phyloP scores from a whole-genome alignment of 2,888 invertebrate genomes.

The Ommatoiulus sabulosus region DNA sequence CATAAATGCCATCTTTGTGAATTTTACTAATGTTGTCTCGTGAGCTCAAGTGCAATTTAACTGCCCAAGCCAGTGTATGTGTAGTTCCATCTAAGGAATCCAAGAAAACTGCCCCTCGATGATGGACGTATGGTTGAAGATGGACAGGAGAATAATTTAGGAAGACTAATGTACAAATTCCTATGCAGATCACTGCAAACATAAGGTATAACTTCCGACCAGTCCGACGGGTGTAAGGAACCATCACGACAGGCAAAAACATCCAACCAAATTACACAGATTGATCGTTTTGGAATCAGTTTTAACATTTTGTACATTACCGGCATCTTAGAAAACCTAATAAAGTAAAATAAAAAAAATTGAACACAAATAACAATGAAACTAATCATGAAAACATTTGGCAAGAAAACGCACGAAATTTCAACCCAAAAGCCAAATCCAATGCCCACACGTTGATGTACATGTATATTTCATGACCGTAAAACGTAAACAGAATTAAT shows the following conservation, averaged over 20 bases:
- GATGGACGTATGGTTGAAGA: conserved; percentile 19
- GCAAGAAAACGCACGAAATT: too few relatives aligned
- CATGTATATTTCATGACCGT: background rate
- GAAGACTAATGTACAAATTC: background rate
- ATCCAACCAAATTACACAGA: background rate
- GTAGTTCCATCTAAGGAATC: conserved; percentile 1
- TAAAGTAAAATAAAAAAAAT: background rate
- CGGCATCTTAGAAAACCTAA: background rate
- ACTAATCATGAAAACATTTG: too few relatives aligned
- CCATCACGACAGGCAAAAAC: background rate
- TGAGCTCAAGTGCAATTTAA: conserved; percentile 20
- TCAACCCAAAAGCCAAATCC: too few relatives aligned
- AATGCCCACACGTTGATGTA: background rate
- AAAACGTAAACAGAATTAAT: background rate
- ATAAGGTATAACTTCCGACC: background rate
- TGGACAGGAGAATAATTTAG: background rate
- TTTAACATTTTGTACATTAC: background rate
- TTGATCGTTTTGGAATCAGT: background rate
- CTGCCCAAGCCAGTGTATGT: conserved; percentile 56
- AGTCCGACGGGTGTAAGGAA: background rate
- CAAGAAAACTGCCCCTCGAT: conserved; percentile 39
- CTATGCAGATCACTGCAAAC: background rate
- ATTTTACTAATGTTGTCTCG: background rate
- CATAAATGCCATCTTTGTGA: background rate
- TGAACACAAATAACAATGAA: too few relatives aligned